These are phyloP conservation scores for Sinodicranocentrus sp. DNA, from an alignment of 2,888 invertebrate species.

Conservation along the genomic window DNA sequence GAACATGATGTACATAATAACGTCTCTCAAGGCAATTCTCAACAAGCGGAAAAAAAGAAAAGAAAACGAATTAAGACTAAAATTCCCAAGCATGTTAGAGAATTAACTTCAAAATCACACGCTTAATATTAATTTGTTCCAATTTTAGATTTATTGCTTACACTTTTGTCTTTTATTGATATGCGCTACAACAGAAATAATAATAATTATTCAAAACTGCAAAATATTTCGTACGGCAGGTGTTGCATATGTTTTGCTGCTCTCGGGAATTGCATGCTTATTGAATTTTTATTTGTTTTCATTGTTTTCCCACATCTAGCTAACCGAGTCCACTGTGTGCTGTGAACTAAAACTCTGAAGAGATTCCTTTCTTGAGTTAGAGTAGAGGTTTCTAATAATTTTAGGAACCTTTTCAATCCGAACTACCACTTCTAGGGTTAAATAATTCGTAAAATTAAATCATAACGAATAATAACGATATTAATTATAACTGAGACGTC, in stretches of 20 bases:
- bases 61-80: constrained; percentile 83
- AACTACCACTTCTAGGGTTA: too few relatives aligned
- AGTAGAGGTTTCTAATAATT: neutral
- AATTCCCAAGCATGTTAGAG: constrained; percentile 83
- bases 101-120: constrained; percentile 77
- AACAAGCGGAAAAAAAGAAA: constrained; percentile 80
- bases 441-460: neutral
- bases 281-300: neutral
- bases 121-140: neutral
- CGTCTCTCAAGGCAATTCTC: too few relatives aligned
- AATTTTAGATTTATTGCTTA: neutral
- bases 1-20: too few relatives aligned
- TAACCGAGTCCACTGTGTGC: neutral
- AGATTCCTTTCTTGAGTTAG: constrained; percentile 35
- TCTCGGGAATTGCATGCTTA: neutral
- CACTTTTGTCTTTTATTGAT: neutral
- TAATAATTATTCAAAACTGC: neutral
- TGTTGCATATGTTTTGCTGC: neutral
- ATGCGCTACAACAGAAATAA: neutral
- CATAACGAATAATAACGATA: neutral
- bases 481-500: neutral
- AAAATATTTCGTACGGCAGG: neutral
- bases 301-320: too few relatives aligned
- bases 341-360: constrained; percentile 28
- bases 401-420: too few relatives aligned